Conservation (phyloP, 2,888 invertebrate species). For the Diadegma fenestrale region DNA sequence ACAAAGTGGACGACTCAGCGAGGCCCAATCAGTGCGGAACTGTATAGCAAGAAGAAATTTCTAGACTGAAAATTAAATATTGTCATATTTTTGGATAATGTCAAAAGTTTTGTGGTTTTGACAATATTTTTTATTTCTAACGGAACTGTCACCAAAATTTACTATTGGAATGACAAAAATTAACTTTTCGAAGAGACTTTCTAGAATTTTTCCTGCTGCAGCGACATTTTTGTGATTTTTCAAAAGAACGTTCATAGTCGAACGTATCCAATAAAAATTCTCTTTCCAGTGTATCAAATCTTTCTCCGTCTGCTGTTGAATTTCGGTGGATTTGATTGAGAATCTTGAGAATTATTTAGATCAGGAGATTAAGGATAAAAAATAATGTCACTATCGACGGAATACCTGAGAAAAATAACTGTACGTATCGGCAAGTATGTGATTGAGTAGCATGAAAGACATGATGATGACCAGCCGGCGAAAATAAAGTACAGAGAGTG, state of each 20-base stretch:
- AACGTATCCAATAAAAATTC: too few species aligned
- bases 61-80: too few species aligned
- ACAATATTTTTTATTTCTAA: too few species aligned
- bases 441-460: not conserved
- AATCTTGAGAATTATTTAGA: not conserved
- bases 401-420: slow-evolving; percentile 2
- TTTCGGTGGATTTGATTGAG: not conserved
- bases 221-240: too few species aligned
- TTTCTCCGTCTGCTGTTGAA: slow-evolving; percentile 34
- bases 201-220: too few species aligned
- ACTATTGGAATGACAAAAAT: too few species aligned
- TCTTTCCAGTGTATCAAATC: too few species aligned
- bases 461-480: slow-evolving; percentile 42
- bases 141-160: too few species aligned
- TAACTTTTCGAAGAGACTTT: too few species aligned
- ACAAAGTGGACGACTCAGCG: slow-evolving; percentile 73
- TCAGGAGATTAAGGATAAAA: not conserved
- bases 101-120: too few species aligned
- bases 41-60: slow-evolving; percentile 60
- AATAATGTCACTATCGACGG: not conserved
- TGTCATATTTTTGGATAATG: too few species aligned
- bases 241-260: too few species aligned
- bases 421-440: not conserved
- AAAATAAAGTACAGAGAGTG: slow-evolving; percentile 40
- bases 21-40: slow-evolving; percentile 76